phyloP scores from a whole-genome alignment of 2,113 vertebrate genomes.

The Martes martes region DNA sequence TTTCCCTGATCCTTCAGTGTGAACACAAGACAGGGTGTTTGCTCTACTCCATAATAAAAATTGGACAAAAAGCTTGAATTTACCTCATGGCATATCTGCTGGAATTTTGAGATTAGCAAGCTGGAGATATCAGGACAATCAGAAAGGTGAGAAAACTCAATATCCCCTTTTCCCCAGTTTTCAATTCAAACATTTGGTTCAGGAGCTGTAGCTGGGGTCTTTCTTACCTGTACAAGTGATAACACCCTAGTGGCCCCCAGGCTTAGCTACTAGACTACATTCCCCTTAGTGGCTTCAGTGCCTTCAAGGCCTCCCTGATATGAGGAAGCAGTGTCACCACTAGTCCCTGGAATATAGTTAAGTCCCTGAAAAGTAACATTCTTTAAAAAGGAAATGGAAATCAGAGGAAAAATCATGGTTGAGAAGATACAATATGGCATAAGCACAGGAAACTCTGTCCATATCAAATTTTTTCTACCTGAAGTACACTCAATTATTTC shows the following conservation, averaged over 20 bases:
- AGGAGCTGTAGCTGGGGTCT: neutral
- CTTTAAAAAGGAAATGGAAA: neutral
- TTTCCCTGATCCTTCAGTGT: neutral
- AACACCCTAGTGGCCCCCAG: neutral
- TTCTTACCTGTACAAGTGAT: neutral
- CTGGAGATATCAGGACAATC: neutral
- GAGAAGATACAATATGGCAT: neutral
- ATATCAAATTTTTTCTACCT: neutral
- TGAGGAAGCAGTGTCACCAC: neutral
- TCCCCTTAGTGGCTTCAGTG: neutral
- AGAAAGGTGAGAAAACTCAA: neutral
- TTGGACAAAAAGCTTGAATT: neutral
- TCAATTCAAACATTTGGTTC: neutral
- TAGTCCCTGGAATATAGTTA: neutral
- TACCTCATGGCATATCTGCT: neutral
- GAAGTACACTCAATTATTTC: constrained; percentile 27
- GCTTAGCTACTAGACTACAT: neutral
- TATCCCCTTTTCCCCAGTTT: neutral
- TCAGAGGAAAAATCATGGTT: neutral
- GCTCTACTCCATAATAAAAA: neutral
- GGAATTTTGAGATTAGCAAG: neutral
- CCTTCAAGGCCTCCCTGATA: neutral
- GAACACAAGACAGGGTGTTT: neutral
- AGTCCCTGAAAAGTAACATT: neutral
- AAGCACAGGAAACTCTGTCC: neutral